Percentiles rank a stretch among this genome's conserved stretches.
Evolutionary conservation across 1,140 invertebrate species (phyloP).

Genomic region (Megalopta genalis): DNA sequence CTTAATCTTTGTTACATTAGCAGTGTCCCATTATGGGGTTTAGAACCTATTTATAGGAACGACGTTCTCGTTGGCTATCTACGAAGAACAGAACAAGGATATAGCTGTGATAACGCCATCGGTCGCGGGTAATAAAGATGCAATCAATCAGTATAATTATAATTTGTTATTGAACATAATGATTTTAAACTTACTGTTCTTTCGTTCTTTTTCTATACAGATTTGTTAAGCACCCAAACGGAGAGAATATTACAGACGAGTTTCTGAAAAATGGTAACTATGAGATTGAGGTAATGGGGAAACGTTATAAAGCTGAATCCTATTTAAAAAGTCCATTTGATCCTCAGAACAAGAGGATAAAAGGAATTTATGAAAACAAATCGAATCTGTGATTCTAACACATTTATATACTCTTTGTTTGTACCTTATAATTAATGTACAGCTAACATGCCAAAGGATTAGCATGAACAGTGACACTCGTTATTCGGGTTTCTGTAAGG

Average conservation of each 20-base stretch:
- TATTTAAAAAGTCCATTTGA: constrained; percentile 90
- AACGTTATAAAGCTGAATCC: constrained; percentile 84
- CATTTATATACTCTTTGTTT: neutral
- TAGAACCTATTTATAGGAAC: constrained; percentile 91
- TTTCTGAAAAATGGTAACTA: constrained; percentile 88
- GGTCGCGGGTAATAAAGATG: constrained; percentile 82
- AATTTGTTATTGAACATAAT: neutral
- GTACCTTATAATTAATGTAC: neutral
- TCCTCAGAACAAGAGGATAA: constrained; percentile 83
- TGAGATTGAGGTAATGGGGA: constrained; percentile 89
- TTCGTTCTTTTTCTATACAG: constrained; percentile 68
- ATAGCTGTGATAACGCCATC: constrained; percentile 86
- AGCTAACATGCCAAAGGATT: constrained; percentile 92
- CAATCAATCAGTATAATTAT: constrained; percentile 6
- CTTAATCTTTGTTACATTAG: constrained; percentile 71
- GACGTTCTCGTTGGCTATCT: constrained; percentile 88
- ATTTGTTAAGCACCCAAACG: constrained; percentile 81
- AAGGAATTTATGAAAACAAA: constrained; percentile 68
- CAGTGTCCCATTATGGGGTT: constrained; percentile 87
- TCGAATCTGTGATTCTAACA: neutral
- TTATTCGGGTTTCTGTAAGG: constrained; percentile 90
- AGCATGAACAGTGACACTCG: constrained; percentile 95
- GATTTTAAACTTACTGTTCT: neutral
- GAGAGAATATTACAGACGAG: constrained; percentile 82
- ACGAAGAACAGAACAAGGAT: constrained; percentile 90